These are phyloP conservation scores for Pseudorhiza aurosa DNA, from an alignment of 30 jellyfish, hydroid and myxozoan species.

Conservation along the genomic window DNA sequence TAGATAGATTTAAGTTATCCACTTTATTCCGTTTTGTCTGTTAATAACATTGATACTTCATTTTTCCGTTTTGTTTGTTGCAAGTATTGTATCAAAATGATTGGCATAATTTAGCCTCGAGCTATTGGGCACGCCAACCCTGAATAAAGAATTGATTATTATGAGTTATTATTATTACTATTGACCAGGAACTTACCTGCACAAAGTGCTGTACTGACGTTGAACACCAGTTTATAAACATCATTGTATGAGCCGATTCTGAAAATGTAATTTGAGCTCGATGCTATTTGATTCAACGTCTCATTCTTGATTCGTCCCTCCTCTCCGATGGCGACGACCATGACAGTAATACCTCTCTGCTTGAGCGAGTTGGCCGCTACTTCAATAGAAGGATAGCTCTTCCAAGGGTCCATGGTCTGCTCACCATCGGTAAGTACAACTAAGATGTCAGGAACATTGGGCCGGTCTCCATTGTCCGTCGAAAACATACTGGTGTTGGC, in stretches of 20 bases:
- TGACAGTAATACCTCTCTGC: slow-evolving; percentile 59
- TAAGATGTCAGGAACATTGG: slow-evolving; percentile 59
- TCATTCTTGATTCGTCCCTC: slow-evolving; percentile 22
- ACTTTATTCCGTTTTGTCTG: too few species aligned
- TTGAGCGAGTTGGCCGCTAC: slow-evolving; percentile 55
- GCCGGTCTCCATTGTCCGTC: slow-evolving; percentile 81
- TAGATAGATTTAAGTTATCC: too few species aligned
- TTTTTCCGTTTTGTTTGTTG: too few species aligned
- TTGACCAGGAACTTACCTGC: slow-evolving; percentile 70
- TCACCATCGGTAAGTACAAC: slow-evolving; percentile 85
- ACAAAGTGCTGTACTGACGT: slow-evolving; percentile 67
- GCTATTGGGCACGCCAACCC: too few species aligned
- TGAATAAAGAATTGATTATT: too few species aligned
- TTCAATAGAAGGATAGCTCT: slow-evolving; percentile 36
- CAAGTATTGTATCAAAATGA: too few species aligned
- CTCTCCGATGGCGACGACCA: slow-evolving; percentile 67
- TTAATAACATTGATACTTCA: too few species aligned
- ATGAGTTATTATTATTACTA: too few species aligned
- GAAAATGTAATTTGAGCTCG: slow-evolving; percentile 44
- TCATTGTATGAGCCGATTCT: slow-evolving; percentile 42
- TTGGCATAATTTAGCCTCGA: too few species aligned
- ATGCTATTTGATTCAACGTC: slow-evolving; percentile 50
- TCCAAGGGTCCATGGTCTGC: slow-evolving; percentile 42
- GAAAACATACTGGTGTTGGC: slow-evolving; percentile 78
- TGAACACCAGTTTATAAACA: slow-evolving; percentile 21